Evolutionary conservation across 2,113 vertebrate genomes (phyloP), one percentile per base, ranked within the genome.

Genomic region (Rhombomys opimus): DNA sequence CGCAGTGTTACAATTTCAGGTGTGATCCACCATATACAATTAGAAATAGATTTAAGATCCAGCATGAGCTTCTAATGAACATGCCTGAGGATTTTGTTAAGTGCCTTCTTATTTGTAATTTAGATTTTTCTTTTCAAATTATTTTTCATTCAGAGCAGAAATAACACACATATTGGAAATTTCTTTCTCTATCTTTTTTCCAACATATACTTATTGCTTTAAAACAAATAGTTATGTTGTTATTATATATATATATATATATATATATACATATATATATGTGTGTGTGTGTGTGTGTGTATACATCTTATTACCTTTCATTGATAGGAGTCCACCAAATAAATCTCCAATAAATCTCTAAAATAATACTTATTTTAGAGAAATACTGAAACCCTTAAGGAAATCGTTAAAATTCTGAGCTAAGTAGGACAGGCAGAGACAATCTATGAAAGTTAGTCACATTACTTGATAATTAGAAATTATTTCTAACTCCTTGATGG

Each of bases 101-200:
- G 20, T 85, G 8, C 30, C 2, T 91, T 89, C 20, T 88, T 73
- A 90, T 90, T 90, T 94, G 13, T 89, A 23, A 8, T 23, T 92
- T 96, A 87, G 2, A 88, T 38, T 82, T 41, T 94, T 93, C 10
- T 84, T 89, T 73, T 77, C 46, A 68, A 63, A n/a, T 94, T 86
- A 72, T 1, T 77, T 94, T 77, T 46, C 25, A 90, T 86, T 87
- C 7, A 81, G 67, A 89, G 54, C 2, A 82, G 17, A 2, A 9
- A 92, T 75, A 96, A 46, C 20, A 35, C 2, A 35, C 41, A 72
- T 95, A 67, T 27, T 3, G 0, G 35, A 72, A 87, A 2, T n/a
- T 63, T 75, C 52, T 61, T 20, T 57, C 2, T 88, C 22, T 88
- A 7, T 38, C 20, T 6, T 54, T 92, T 72, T 50, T 77, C 10